Percentiles rank a stretch among this genome's conserved stretches.
phyloP scores from a whole-genome alignment of 2,888 invertebrate genomes.

The Coronaproctus castanopsis region DNA sequence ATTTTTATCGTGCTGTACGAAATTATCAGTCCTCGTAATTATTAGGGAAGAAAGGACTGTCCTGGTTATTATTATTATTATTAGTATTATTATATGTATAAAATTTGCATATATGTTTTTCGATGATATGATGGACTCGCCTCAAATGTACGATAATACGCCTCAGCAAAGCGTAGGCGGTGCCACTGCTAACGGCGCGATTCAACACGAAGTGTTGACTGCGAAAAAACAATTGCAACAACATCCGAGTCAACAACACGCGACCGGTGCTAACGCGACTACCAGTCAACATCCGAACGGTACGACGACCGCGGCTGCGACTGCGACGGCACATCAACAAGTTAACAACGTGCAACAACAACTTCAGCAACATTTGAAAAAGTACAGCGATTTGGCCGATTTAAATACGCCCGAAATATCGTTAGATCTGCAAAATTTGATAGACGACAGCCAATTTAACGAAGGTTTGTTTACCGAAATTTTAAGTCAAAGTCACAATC shows the following conservation, averaged over 20 bases:
- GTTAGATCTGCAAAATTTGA: slow-evolving; percentile 73
- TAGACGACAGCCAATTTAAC: slow-evolving; percentile 73
- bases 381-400: slow-evolving; percentile 55
- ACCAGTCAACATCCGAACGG: background rate
- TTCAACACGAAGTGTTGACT: slow-evolving; percentile 15
- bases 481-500: slow-evolving; percentile 32
- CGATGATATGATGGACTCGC: slow-evolving; percentile 44
- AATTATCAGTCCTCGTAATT: no score
- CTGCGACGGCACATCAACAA: slow-evolving; percentile 29
- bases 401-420: slow-evolving; percentile 83
- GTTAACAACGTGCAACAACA: slow-evolving; percentile 31
- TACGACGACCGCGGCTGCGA: slow-evolving; percentile 27
- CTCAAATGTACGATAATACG: slow-evolving; percentile 64
- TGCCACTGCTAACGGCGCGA: slow-evolving; percentile 11
- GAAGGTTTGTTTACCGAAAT: slow-evolving; percentile 73
- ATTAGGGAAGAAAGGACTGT: no score
- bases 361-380: slow-evolving; percentile 43
- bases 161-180: slow-evolving; percentile 25
- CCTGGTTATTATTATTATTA: no score
- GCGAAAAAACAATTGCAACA: slow-evolving; percentile 24
- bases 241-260: no score
- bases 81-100: no score
- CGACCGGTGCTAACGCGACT: no score
- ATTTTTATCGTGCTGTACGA: no score
- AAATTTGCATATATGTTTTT: slow-evolving; percentile 13